Conservation (phyloP, 2,888 invertebrate species). For the Pterostichus niger region DNA sequence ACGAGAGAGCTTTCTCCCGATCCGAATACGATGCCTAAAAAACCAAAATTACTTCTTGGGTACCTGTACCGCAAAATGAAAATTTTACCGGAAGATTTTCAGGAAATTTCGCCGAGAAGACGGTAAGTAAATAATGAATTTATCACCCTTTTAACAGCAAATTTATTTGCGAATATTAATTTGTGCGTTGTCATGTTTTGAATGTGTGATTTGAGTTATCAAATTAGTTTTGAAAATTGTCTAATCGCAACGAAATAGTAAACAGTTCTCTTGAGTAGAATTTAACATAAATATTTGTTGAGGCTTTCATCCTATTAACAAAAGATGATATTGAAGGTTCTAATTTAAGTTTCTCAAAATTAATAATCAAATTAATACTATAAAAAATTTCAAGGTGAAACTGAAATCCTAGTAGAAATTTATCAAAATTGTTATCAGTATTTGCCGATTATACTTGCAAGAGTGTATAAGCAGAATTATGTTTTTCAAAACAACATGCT, state of each 20-base stretch:
- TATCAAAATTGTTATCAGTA: constrained; percentile 28
- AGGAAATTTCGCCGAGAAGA: not conserved
- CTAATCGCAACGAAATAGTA: constrained; percentile 3
- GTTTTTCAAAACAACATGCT: not conserved
- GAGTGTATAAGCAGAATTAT: not conserved
- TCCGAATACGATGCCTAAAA: constrained; percentile 15
- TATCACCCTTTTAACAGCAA: too few species aligned
- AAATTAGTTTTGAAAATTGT: constrained; percentile 30
- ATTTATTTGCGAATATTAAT: too few species aligned
- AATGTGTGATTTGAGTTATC: not conserved
- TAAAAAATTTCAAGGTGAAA: constrained; percentile 38
- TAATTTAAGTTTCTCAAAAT: not conserved
- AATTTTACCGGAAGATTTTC: not conserved
- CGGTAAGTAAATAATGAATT: constrained; percentile 17
- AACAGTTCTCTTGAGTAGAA: not conserved
- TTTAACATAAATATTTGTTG: constrained; percentile 24
- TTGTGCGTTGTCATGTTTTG: too few species aligned
- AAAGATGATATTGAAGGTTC: constrained; percentile 1
- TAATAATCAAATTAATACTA: not conserved
- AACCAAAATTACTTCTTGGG: constrained; percentile 20
- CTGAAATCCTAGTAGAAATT: not conserved
- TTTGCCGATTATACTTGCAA: not conserved
- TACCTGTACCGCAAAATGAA: constrained; percentile 9
- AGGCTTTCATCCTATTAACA: not conserved
- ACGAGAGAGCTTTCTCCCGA: constrained; percentile 32